Evolutionary conservation across 2,113 vertebrate genomes (phyloP).

Genomic region (Rynchops niger): DNA sequence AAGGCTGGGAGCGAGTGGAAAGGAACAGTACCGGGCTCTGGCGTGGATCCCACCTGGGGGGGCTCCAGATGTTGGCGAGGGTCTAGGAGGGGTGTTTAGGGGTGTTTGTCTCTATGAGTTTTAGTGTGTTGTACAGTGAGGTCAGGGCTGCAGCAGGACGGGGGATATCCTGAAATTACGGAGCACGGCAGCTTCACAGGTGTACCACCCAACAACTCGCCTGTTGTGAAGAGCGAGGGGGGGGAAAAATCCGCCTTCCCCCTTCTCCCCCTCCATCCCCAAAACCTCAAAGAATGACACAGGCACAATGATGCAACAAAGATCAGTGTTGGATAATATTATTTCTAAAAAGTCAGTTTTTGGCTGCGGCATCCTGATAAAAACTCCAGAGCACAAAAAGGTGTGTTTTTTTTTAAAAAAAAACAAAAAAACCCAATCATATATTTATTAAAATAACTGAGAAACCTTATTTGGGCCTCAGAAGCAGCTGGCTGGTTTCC

Average conservation of each 20-base stretch:
- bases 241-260: fast-evolving
- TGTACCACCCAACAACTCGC: fast-evolving
- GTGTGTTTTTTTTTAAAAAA: not conserved
- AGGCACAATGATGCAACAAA: not conserved
- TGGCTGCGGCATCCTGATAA: not conserved
- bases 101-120: not conserved
- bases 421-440: not conserved
- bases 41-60: fast-evolving
- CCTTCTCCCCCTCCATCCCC: not conserved
- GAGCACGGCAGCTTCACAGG: not conserved
- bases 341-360: not conserved
- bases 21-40: not conserved
- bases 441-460: not conserved
- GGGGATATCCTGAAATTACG: not conserved
- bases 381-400: not conserved
- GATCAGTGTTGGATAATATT: not conserved
- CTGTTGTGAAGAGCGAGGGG: not conserved
- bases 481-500: not conserved
- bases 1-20: not conserved
- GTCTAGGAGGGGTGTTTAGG: not conserved
- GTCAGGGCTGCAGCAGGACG: not conserved
- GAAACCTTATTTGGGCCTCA: not conserved
- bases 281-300: not conserved
- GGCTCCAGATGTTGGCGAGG: not conserved
- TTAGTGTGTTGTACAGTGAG: not conserved